Base-by-base conservation (phyloP, 2,797 vertebrate species). In the Graptemys geographica region DNA sequence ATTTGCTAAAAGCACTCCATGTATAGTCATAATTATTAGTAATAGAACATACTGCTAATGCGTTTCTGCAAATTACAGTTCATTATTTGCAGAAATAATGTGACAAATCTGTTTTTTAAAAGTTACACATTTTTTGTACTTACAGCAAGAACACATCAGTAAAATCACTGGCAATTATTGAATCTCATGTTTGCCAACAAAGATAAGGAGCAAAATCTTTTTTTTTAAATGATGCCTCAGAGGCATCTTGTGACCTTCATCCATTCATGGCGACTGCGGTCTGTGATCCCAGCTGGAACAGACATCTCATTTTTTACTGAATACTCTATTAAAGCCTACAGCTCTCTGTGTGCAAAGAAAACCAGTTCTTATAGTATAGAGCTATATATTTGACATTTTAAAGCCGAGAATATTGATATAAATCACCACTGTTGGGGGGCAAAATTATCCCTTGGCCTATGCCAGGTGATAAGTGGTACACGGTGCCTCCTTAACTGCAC, bases 31-130 rank as follows among this genome's bases (percentile, higher is more conserved):
- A 97, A 97, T 97, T 97, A 96, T 72, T 52, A 97, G 82, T 92
- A 96, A 96, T 82, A 98, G 88, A 62, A 93, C 18, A 91, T 55
- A 89, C 94, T 41, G 92, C 95, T 95, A 97, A 97, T 97, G 97
- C 65, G 84, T 82, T 96, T 37, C 91, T 91, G 90, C 74, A 96
- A 97, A 97, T 98, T 97, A 94, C 90, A 94, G 79, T 87, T 93
- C 88, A 96, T 97, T 97, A 96, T 86, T 93, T 90, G 37, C 55
- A 89, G 57, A 81, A 92, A 92, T 88, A 69, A 81, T 86, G 87
- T 94, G 69, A 79, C 92, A 92, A 86, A 91, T 96, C 56, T 85
- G 16, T 90, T 33, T 93, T 57, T 95, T 95, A 86, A 27, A 95
- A 90, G 44, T 84, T 84, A 81, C 91, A 37, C 57, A 83, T 85